Base-by-base conservation (phyloP, 2,113 vertebrate species). In the Symphodus melops region DNA sequence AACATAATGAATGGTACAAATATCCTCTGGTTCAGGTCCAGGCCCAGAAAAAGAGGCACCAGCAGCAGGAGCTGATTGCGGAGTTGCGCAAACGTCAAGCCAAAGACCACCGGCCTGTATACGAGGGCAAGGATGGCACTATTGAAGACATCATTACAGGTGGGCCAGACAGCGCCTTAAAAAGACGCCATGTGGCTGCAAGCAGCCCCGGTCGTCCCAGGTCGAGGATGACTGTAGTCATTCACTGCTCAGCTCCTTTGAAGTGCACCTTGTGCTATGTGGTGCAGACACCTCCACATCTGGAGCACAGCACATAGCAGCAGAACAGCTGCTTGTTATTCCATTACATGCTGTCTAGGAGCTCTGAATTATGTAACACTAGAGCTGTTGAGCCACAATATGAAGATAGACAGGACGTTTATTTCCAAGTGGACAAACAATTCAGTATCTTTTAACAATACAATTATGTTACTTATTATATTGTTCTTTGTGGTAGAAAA, bases 81-180 rank as follows among this genome's bases (percentile, higher is more conserved):
- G 97, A 99, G 90, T 82, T 98, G 87, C 94, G 97, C 33, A 94
- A 92, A 68, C 94, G 96, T 67, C 97, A 98, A 79, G 97, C 96
- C 90, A 98, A 98, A 91, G 97, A 98, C 79, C 97, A 98, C 84
- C 93, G 97, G 62, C 96, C 97, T 0, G 96, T 99, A 55, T 98
- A 99, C 3, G 97, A 99, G 90, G 97, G 97, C 88, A 99, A 98
- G 83, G 97, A 99, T 0, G 97, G 97, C 70, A 95, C 97, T 89
- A 98, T 99, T 25, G 97, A 98, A 86, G 97, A 98, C 93, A 99
- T 99, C 83, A 98, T 99, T 91, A 98, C 97, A 80, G 97, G 97
- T 99, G 94, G 93, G 94, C 67, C 79, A 63, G 83, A 88, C 25
- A 73, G 75, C 64, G 39, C 65, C 62, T 20, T 67, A 11, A 64